Evolutionary conservation across 2,888 invertebrate genomes (phyloP), one percentile per base, ranked within the genome.

Genomic region (Emmelina monodactyla): DNA sequence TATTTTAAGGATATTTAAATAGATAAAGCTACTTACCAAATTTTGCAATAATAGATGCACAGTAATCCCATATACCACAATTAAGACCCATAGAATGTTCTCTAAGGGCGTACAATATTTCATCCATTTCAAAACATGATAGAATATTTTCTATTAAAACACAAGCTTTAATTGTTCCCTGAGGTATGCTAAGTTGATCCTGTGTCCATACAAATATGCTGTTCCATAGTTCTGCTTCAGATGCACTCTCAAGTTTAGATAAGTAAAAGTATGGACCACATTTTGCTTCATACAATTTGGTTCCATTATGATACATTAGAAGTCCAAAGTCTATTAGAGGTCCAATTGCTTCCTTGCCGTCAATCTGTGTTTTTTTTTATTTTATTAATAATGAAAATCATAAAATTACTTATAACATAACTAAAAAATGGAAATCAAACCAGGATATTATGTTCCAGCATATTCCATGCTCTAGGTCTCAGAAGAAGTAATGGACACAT

Each of bases 11-110:
- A n/a, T n/a, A 32, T 25, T 11, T 33, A 35, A 38, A 35, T 25
- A 41, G 34, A 16, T 16, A 34, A 33, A 42, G n/a, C 28, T 14
- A 44, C 53, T 67, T 60, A 75, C 85, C 86, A 62, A 86, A 85
- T 58, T 86, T 87, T 15, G 81, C 73, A 44, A 87, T 83, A 33
- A 87, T 84, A 2, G 85, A 86, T 0, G 86, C 86, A 35, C 84
- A 82, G 54, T 88, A 89, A 54, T 89, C 88, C 89, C 88, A 89
- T 45, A 88, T 85, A 2, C 89, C 88, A 60, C 88, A 88, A 55
- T 88, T 89, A 2, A 89, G 70, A 2, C 88, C 88, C 22, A 87
- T 59, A 0, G 87, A 87, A 59, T 88, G 86, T 36, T 87, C 83
- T 43, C 65, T 80, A 25, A 89, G 56, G 10, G 84, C 85, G 57